Conservation (phyloP, 2,113 vertebrate species). For the Pseudorasbora parva region DNA sequence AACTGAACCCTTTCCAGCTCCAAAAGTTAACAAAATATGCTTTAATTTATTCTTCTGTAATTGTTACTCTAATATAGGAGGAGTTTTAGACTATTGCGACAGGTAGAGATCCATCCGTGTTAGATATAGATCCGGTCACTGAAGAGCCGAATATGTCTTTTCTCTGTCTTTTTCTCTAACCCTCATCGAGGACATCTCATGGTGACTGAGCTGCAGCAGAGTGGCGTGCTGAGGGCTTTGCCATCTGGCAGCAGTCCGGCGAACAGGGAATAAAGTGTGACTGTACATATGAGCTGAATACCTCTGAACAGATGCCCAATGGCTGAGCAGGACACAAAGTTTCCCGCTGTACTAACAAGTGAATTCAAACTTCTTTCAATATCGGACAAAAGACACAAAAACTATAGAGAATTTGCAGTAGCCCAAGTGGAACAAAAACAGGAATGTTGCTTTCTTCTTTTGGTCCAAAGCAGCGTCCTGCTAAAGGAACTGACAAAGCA, state of each 20-base stretch:
- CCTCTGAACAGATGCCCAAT: conserved; percentile 43
- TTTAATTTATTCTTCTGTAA: no score
- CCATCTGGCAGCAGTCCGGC: conserved; percentile 46
- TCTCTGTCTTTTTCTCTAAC: not conserved
- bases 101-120: no score
- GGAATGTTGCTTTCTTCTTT: conserved; percentile 42
- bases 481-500: conserved; percentile 52
- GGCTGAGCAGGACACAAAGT: conserved; percentile 21
- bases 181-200: conserved; percentile 26
- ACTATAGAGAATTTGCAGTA: conserved; percentile 10
- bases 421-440: conserved; percentile 42
- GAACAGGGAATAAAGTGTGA: conserved; percentile 39
- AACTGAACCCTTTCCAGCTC: no score
- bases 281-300: conserved; percentile 28
- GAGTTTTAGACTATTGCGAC: no score
- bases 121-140: no score
- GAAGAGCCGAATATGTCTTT: not conserved
- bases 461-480: conserved; percentile 6
- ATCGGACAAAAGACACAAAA: conserved; percentile 1
- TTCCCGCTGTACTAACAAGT: conserved; percentile 44
- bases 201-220: conserved; percentile 15
- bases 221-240: conserved; percentile 6
- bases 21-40: no score
- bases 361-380: conserved; percentile 43
- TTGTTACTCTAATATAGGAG: no score